Percentiles rank a stretch among this genome's conserved stretches.
These are phyloP conservation scores for Prunella himalayana DNA, from an alignment of 2,113 vertebrate species.

Conservation along the genomic window DNA sequence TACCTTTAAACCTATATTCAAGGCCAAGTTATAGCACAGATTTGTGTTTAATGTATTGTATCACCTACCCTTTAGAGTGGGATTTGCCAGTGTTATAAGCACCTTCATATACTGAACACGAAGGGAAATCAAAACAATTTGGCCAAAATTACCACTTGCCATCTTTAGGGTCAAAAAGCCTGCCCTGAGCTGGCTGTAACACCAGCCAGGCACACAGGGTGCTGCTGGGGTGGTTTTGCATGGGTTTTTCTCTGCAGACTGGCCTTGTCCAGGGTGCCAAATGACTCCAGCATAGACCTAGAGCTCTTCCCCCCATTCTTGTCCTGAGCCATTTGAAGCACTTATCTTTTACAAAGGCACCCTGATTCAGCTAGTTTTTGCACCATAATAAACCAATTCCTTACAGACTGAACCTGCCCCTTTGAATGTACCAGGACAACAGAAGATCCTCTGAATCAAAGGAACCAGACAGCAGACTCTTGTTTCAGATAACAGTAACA, in stretches of 20 bases:
- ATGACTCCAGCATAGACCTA: neutral
- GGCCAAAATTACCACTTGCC: neutral
- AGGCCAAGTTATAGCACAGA: slow-evolving; percentile 28
- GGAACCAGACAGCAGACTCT: neutral
- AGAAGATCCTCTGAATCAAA: slow-evolving; percentile 3
- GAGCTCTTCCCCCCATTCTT: neutral
- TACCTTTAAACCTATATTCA: slow-evolving; percentile 52
- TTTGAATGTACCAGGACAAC: neutral
- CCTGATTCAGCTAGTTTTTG: neutral
- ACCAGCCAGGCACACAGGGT: neutral
- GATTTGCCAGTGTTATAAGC: slow-evolving; percentile 23
- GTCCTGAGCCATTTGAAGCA: neutral
- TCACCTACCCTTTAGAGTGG: neutral
- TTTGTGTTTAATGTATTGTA: slow-evolving; percentile 35
- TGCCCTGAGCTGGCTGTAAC: neutral
- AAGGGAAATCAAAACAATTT: slow-evolving; percentile 3
- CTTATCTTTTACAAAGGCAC: neutral
- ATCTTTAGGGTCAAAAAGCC: neutral
- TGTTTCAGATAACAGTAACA: slow-evolving; percentile 18
- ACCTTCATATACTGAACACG: neutral
- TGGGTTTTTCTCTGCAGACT: accelerated
- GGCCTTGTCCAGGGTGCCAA: neutral
- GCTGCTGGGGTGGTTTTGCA: neutral
- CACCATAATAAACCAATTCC: neutral
- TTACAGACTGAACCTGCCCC: neutral